These are phyloP conservation scores for Antheraea mylitta DNA, from an alignment of 1,140 invertebrate species.

Conservation along the genomic window DNA sequence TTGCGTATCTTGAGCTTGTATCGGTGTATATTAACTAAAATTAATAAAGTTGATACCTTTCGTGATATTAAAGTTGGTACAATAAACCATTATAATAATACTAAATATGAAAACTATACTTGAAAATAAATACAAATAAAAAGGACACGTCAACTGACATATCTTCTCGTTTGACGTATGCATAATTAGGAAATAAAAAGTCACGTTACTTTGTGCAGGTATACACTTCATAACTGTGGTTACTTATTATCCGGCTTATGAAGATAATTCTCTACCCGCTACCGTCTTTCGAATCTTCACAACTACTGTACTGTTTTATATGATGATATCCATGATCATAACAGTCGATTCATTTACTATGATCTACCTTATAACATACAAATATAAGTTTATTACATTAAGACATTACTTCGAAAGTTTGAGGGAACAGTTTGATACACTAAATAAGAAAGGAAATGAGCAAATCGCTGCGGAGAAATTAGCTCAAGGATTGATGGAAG, in stretches of 20 bases:
- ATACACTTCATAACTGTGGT: slow-evolving; percentile 58
- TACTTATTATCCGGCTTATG: slow-evolving; percentile 53
- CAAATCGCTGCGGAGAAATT: slow-evolving; percentile 39
- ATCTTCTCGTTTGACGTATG: too few species aligned
- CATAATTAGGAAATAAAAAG: background rate
- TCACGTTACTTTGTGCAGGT: slow-evolving; percentile 35
- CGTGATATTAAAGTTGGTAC: too few species aligned
- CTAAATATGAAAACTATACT: too few species aligned
- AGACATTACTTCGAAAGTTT: slow-evolving; percentile 56
- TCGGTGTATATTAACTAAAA: too few species aligned
- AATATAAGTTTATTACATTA: slow-evolving; percentile 64
- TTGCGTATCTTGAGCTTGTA: too few species aligned
- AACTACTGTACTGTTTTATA: slow-evolving; percentile 40
- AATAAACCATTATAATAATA: too few species aligned
- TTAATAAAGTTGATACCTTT: too few species aligned
- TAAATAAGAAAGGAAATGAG: slow-evolving; percentile 28
- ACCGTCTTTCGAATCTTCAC: slow-evolving; percentile 39
- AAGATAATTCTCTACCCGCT: slow-evolving; percentile 42
- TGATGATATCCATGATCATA: slow-evolving; percentile 57
- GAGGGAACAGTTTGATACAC: slow-evolving; percentile 33
- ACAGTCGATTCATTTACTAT: slow-evolving; percentile 51
- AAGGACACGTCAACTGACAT: too few species aligned
- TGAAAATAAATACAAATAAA: too few species aligned
- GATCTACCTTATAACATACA: slow-evolving; percentile 56
- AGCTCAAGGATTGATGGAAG: slow-evolving; percentile 48